These are phyloP conservation scores for Ardeotis arabs DNA, from an alignment of 2,113 vertebrate species.

Conservation along the genomic window DNA sequence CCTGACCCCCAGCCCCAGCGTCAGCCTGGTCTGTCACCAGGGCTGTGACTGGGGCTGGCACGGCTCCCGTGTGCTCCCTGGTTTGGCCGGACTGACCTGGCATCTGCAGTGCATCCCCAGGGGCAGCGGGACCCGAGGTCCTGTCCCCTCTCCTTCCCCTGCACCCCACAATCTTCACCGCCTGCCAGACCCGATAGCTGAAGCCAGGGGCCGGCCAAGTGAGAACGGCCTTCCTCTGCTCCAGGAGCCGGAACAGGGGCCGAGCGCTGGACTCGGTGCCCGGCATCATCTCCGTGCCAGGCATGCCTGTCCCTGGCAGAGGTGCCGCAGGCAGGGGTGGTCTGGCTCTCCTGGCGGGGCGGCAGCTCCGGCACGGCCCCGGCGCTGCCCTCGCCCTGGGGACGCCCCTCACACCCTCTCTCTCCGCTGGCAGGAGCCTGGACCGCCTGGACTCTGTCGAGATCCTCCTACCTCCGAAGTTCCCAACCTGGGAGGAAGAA, in stretches of 20 bases:
- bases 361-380: background rate
- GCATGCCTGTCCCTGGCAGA: background rate
- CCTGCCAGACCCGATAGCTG: too few relatives aligned
- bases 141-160: background rate
- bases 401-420: background rate
- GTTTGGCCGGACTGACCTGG: background rate
- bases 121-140: rapidly evolving
- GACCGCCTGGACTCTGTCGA: constrained; percentile 93
- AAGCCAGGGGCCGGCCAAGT: background rate
- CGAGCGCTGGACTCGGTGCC: rapidly evolving
- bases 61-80: background rate
- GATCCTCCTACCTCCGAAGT: constrained; percentile 84
- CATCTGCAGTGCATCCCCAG: background rate
- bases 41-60: background rate
- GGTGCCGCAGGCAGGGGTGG: rapidly evolving
- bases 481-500: constrained; percentile 94
- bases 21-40: background rate
- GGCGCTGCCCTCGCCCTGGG: rapidly evolving
- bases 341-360: background rate
- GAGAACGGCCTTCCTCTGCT: background rate
- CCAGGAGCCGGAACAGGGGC: background rate
- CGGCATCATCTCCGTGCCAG: rapidly evolving
- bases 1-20: background rate
- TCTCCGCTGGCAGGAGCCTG: constrained; percentile 85
- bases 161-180: background rate